Conservation (phyloP, 1,140 invertebrate species). For the Drosophila kikkawai region DNA sequence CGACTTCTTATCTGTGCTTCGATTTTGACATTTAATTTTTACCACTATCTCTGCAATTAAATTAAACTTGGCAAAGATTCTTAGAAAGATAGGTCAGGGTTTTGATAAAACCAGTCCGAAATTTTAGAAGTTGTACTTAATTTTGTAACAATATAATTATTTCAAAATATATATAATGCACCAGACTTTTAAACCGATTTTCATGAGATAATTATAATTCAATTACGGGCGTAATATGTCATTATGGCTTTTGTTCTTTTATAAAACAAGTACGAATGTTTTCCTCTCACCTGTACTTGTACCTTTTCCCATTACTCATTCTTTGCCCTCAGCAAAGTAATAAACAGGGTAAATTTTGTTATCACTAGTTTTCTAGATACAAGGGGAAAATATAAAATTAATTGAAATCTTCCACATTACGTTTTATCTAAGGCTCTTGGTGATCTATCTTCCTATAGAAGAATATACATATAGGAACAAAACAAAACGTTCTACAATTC, state of each 20-base stretch:
- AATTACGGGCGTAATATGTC: too few relatives aligned
- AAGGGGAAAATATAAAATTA: constrained; percentile 21
- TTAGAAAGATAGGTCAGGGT: constrained; percentile 1
- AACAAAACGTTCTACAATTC: not conserved
- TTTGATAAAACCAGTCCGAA: too few relatives aligned
- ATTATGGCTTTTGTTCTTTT: too few relatives aligned
- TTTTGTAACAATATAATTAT: not conserved
- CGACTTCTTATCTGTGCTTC: not conserved
- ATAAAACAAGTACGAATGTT: not conserved
- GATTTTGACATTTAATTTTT: not conserved
- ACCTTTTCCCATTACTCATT: constrained; percentile 35
- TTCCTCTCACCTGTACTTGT: not conserved
- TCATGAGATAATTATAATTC: not conserved
- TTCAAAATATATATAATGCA: too few relatives aligned
- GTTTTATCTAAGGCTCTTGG: constrained; percentile 25
- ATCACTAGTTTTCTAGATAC: constrained; percentile 15
- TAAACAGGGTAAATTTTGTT: constrained; percentile 11
- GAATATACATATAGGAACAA: constrained; percentile 1
- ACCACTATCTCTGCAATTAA: constrained; percentile 5
- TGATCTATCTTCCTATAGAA: constrained; percentile 13
- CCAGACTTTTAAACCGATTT: not conserved
- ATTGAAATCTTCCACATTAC: constrained; percentile 1
- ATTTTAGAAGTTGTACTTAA: not conserved
- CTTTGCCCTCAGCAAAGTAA: constrained; percentile 1
- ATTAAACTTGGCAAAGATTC: not conserved